phyloP scores from a whole-genome alignment of 23 tunicate species.

The Trididemnum clinides region DNA sequence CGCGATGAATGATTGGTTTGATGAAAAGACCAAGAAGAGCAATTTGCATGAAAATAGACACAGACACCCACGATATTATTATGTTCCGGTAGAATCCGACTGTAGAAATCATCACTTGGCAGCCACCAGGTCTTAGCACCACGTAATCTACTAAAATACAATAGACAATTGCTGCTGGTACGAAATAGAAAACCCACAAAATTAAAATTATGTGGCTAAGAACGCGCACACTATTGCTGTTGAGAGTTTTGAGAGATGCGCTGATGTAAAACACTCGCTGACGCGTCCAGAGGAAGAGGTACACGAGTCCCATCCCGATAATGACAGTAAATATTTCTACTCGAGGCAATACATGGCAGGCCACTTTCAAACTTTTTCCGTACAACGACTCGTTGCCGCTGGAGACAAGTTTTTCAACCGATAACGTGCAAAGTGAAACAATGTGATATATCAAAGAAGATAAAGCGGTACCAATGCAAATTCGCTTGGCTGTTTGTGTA shows the following conservation, averaged over 20 bases:
- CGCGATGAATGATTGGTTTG: constrained; percentile 33
- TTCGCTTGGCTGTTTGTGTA: background rate
- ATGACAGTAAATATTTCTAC: background rate
- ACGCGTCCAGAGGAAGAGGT: constrained; percentile 68
- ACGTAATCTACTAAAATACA: constrained; percentile 26
- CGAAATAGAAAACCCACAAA: constrained; percentile 48
- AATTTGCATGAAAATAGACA: constrained; percentile 58
- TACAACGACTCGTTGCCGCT: background rate
- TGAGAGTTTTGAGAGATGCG: constrained; percentile 42
- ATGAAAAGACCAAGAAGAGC: constrained; percentile 51
- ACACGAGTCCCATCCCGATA: constrained; percentile 10
- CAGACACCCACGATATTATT: constrained; percentile 52
- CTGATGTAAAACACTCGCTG: constrained; percentile 71
- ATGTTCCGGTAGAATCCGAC: background rate
- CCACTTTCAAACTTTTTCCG: background rate
- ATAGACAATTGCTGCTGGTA: constrained; percentile 17
- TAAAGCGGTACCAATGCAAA: background rate
- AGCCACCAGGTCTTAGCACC: constrained; percentile 23
- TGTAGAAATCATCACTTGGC: background rate
- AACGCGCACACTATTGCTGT: constrained; percentile 35
- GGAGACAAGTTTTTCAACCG: background rate
- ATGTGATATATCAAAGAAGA: background rate
- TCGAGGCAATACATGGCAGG: background rate
- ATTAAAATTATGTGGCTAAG: constrained; percentile 32
- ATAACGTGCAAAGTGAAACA: background rate